Base-by-base conservation (phyloP, 2,113 vertebrate genomes). In the Fregata magnificens region DNA sequence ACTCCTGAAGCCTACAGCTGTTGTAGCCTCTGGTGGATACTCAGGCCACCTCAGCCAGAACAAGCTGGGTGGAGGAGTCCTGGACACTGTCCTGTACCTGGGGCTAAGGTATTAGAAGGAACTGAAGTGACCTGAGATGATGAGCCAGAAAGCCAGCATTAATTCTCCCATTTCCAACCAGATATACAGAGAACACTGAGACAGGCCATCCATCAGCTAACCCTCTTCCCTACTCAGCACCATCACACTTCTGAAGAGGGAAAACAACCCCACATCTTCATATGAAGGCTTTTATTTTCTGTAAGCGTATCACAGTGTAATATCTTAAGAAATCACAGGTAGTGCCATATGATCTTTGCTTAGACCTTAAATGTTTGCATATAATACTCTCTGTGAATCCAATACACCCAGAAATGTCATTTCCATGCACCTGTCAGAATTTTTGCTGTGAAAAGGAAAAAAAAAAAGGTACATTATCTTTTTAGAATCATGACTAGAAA, bases 371-470 rank as follows among this genome's bases (percentile, higher is more conserved):
- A 71, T 63, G 40, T 84, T 84, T 92, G 18, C 38, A 45, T 62
- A 61, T 42, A 74, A 82, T 88, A 53, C 74, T 94, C 36, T 89
- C 88, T 79, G 13, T 86, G 55, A 96, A 96, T 63, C 40, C 70
- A 86, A 61, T 28, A 32, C 59, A 65, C 50, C 80, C 44, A 95
- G 56, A 96, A 95, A 94, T 87, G 66, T 58, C 12, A 66, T 53
- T 95, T 96, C 86, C 52, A 86, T 66, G 78, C 96, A 97, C 96
- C 97, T 98, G 96, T 74, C 85, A 74, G 69, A 78, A 74, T 92
- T 97, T 95, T 92, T 92, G 59, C 81, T 83, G 70, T 44, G 78
- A 50, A 36, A 91, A 82, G 44, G 13, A 12, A 8, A 24, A 6
- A 56, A 88, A 74, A 62, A 29, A 21, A 81, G 26, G 14, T 58